These are phyloP conservation scores for Hapalemur alaotrensis DNA, from an alignment of 2,797 vertebrate species.

Conservation along the genomic window DNA sequence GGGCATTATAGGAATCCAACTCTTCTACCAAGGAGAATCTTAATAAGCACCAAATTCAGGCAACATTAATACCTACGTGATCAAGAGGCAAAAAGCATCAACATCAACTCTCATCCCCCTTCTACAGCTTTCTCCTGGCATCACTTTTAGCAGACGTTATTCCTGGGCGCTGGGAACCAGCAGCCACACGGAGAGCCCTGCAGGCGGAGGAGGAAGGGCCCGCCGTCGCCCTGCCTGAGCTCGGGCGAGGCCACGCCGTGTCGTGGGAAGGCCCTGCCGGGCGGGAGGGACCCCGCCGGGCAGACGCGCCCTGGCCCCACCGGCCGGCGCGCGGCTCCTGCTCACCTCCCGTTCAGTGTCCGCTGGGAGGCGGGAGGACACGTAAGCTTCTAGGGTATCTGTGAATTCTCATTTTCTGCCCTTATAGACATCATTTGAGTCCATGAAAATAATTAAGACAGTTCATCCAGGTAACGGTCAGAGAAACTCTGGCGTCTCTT, in stretches of 20 bases:
- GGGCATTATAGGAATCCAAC: not conserved
- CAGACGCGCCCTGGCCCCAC: conserved; percentile 29
- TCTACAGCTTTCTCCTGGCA: not conserved
- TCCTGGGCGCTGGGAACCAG: not conserved
- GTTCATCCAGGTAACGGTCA: not conserved
- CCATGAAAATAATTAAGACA: not conserved
- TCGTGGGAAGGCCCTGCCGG: not conserved
- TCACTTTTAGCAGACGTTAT: not conserved
- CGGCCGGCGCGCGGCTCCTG: not conserved
- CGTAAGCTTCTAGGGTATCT: not conserved
- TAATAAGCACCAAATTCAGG: not conserved
- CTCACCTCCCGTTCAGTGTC: not conserved
- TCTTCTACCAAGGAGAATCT: not conserved
- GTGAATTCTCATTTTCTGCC: not conserved
- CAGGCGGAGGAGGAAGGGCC: not conserved
- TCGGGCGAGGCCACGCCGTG: not conserved
- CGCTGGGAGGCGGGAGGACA: not conserved
- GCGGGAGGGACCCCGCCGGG: not conserved
- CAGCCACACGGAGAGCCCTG: not conserved
- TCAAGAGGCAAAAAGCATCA: not conserved
- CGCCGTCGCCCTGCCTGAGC: not conserved
- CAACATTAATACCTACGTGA: not conserved
- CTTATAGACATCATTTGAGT: not conserved
- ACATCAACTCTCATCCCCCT: not conserved
- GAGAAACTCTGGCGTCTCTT: not conserved